Percentiles rank a stretch among this genome's conserved stretches.
Conservation (phyloP, 2,113 vertebrate species). For the Melanotaenia duboulayi region DNA sequence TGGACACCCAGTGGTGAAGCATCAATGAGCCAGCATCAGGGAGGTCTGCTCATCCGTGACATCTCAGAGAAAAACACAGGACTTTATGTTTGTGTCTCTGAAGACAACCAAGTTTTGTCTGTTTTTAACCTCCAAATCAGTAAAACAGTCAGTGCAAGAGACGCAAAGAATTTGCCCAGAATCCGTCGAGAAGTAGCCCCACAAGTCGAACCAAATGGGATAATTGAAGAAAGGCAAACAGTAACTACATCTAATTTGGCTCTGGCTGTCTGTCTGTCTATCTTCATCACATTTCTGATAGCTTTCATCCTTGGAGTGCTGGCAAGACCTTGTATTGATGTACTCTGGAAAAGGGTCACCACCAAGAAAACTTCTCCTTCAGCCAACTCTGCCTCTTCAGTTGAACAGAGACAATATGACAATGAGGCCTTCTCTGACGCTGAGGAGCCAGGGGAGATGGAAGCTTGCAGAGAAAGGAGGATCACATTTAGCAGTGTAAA, state of each 20-base stretch:
- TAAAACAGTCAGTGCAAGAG: conserved; percentile 36
- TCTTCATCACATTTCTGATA: conserved; percentile 87
- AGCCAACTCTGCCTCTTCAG: conserved; percentile 16
- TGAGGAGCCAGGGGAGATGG: conserved; percentile 26
- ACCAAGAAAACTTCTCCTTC: conserved; percentile 44
- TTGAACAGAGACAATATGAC: conserved; percentile 67
- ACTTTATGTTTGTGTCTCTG: conserved; percentile 72
- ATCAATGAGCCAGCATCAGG: conserved; percentile 34
- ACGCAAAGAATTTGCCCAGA: conserved; percentile 55
- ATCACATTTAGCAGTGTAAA: conserved; percentile 62
- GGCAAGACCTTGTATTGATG: conserved; percentile 84
- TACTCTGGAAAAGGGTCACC: conserved; percentile 73
- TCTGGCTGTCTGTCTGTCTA: conserved; percentile 86
- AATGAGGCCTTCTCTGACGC: conserved; percentile 83
- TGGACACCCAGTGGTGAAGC: conserved; percentile 80
- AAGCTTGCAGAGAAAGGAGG: conserved; percentile 61
- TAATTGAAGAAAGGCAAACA: conserved; percentile 8
- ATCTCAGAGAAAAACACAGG: conserved; percentile 67
- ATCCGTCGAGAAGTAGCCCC: conserved; percentile 12
- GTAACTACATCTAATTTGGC: conserved; percentile 54
- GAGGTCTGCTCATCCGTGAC: conserved; percentile 68
- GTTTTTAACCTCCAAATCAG: conserved; percentile 75
- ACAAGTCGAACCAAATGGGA: not conserved
- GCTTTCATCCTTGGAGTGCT: conserved; percentile 90
- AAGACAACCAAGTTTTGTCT: conserved; percentile 62